Percentiles rank a stretch among this genome's conserved stretches.
Evolutionary conservation across 2,113 vertebrate genomes (phyloP).

Genomic region (Phyllostomus discolor): DNA sequence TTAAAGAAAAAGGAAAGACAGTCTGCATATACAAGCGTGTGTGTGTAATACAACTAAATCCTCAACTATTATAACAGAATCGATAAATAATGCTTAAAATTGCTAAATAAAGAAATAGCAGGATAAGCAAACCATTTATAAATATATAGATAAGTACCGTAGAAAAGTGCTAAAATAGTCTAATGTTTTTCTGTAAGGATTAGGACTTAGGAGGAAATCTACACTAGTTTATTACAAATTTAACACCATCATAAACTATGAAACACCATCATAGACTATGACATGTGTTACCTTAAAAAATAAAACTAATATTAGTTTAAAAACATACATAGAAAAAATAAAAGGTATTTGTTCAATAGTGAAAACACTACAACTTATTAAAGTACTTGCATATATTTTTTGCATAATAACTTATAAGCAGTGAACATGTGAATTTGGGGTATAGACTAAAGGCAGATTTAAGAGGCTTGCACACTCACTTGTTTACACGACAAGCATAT

Average conservation of each 20-base stretch:
- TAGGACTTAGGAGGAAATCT: background rate
- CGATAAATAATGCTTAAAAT: background rate
- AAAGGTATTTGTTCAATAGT: background rate
- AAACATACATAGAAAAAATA: background rate
- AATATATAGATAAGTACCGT: background rate
- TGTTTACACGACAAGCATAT: background rate
- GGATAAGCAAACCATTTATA: background rate
- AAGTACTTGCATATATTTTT: background rate
- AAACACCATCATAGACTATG: background rate
- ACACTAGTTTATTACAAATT: background rate
- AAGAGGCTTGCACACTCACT: background rate
- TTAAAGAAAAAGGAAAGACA: background rate
- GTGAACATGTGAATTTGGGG: background rate
- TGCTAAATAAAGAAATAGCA: background rate
- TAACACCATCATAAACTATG: background rate
- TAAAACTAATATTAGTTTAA: background rate
- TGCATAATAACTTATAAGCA: background rate
- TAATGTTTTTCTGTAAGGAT: background rate
- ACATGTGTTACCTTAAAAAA: constrained; percentile 5
- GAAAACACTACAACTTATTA: background rate
- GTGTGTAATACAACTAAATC: background rate
- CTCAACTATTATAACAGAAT: background rate
- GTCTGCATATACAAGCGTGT: no score
- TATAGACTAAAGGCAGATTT: background rate
- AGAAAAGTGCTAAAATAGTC: background rate